These are phyloP conservation scores for Enteromius argenteus DNA, from an alignment of 2,797 vertebrate species.

Conservation along the genomic window DNA sequence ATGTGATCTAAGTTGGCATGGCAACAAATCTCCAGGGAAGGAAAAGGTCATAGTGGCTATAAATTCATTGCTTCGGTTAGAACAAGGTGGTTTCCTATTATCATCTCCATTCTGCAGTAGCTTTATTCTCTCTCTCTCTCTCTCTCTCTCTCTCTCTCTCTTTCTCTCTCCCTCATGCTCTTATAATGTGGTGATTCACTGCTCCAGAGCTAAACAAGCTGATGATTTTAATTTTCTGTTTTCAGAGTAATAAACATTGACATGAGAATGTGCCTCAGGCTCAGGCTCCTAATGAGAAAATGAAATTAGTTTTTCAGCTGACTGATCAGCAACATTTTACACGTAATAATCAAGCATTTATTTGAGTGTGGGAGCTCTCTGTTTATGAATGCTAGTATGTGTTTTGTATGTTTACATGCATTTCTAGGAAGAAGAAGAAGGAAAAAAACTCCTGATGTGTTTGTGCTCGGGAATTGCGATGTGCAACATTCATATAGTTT, in stretches of 20 bases:
- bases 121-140: conserved; percentile 51
- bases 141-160: conserved; percentile 48
- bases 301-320: conserved; percentile 99
- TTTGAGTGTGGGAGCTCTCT: conserved; percentile 73
- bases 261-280: conserved; percentile 92
- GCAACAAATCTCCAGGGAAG: conserved; percentile 75
- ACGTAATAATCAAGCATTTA: conserved; percentile 98
- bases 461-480: neutral
- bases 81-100: conserved; percentile 76
- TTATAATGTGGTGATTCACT: conserved; percentile 76
- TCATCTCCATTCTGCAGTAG: conserved; percentile 72
- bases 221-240: conserved; percentile 97
- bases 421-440: neutral
- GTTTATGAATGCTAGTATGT: conserved; percentile 50
- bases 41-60: conserved; percentile 78
- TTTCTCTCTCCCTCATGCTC: conserved; percentile 45
- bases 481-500: neutral
- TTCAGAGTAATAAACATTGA: conserved; percentile 98
- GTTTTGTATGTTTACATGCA: conserved; percentile 44
- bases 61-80: conserved; percentile 76
- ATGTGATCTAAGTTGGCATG: conserved; percentile 72
- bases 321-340: conserved; percentile 99
- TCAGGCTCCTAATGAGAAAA: conserved; percentile 96
- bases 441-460: neutral
- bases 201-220: conserved; percentile 85